These are phyloP conservation scores for Anabacerthia variegaticeps DNA, from an alignment of 2,797 vertebrate genomes.

Conservation along the genomic window DNA sequence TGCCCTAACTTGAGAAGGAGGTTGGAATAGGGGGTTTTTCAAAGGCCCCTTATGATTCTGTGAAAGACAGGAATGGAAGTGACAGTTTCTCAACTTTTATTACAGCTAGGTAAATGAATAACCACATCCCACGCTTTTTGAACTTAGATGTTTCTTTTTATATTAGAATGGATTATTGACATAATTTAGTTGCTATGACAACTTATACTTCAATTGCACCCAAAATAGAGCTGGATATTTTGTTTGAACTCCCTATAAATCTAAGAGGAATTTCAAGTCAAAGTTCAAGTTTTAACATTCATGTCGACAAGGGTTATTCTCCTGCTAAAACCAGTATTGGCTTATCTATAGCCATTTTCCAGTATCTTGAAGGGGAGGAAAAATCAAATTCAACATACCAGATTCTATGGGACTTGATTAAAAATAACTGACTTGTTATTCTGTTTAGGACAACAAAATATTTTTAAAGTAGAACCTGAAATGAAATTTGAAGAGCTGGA, in stretches of 20 bases:
- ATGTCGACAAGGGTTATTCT: background rate
- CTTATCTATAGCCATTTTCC: background rate
- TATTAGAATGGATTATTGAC: constrained; percentile 25
- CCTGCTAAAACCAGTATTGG: background rate
- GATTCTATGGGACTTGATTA: background rate
- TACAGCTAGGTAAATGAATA: constrained; percentile 49
- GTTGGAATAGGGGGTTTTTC: background rate
- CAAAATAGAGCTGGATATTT: background rate
- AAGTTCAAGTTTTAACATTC: background rate
- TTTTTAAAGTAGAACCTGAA: constrained; percentile 10
- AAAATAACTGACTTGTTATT: constrained; percentile 38
- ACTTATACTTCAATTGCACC: constrained; percentile 6
- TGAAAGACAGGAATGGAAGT: constrained; percentile 11
- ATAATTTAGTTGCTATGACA: constrained; percentile 54
- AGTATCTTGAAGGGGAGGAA: background rate
- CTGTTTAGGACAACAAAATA: constrained; percentile 1
- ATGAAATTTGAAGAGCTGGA: constrained; percentile 31
- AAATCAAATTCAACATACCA: background rate
- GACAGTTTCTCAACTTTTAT: constrained; percentile 19
- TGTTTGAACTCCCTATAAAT: background rate
- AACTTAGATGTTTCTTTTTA: constrained; percentile 45
- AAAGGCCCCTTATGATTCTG: background rate
- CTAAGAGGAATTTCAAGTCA: constrained; percentile 3
- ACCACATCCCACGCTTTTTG: constrained; percentile 18
- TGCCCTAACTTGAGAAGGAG: constrained; percentile 18